Percentiles rank a stretch among this genome's conserved stretches.
These are phyloP conservation scores for Ostrea denselamellosa DNA, from an alignment of 1,140 invertebrate genomes.

Conservation along the genomic window DNA sequence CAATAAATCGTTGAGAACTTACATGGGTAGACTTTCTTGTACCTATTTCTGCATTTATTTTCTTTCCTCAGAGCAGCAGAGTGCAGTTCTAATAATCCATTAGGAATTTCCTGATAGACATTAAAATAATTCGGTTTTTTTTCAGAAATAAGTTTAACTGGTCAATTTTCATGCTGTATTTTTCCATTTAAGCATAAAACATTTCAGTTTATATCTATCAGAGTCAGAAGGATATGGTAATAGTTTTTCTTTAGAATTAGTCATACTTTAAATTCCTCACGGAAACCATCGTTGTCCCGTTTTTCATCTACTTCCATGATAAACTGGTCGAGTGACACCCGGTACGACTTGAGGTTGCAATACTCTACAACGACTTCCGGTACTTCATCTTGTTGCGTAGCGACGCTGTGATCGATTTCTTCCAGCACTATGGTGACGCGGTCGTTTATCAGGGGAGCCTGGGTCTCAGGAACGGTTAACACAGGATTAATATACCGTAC, in stretches of 20 bases:
- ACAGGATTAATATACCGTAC: background rate
- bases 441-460: background rate
- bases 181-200: no score
- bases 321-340: conserved; percentile 2
- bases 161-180: no score
- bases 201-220: background rate
- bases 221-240: background rate
- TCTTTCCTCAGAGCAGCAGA: background rate
- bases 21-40: conserved; percentile 37
- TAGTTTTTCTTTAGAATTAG: background rate
- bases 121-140: background rate
- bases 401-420: background rate
- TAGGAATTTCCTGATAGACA: conserved; percentile 16
- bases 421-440: conserved; percentile 18
- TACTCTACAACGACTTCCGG: conserved; percentile 17
- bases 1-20: background rate
- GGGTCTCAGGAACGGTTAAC: background rate
- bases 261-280: conserved; percentile 5
- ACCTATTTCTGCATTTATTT: conserved; percentile 33
- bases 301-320: conserved; percentile 9
- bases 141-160: no score
- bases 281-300: background rate
- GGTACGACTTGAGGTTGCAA: conserved; percentile 10
- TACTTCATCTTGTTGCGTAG: background rate
- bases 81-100: conserved; percentile 23